Evolutionary conservation across 2,888 invertebrate species (phyloP).

Genomic region (Monoplex corrugatus): DNA sequence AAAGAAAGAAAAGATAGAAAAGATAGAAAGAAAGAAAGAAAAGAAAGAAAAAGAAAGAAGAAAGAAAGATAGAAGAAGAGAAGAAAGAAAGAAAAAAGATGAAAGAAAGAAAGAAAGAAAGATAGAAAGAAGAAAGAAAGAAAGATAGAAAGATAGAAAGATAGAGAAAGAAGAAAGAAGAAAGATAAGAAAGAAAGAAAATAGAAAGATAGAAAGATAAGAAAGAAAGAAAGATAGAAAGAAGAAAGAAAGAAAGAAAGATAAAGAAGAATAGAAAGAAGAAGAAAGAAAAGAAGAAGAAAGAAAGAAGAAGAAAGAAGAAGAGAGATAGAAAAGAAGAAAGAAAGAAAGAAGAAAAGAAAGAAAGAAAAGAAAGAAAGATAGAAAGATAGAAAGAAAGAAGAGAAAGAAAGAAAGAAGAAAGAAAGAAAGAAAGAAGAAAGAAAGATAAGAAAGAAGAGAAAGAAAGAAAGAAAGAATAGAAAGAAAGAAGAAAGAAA

Average conservation of each 20-base stretch:
- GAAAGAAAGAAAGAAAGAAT: not conserved
- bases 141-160: not conserved
- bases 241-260: too few species aligned
- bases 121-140: too few species aligned
- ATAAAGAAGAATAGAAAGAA: not conserved
- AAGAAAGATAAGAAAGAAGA: not conserved
- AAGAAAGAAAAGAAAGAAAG: not conserved
- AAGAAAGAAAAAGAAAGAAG: not conserved
- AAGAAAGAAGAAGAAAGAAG: not conserved
- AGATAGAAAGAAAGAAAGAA: not conserved
- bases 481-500: not conserved
- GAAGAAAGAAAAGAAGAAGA: not conserved
- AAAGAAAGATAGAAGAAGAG: not conserved
- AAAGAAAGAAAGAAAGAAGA: not conserved
- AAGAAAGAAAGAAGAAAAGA: slow-evolving; percentile 6
- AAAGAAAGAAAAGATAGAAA: too few species aligned
- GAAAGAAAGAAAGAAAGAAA: not conserved
- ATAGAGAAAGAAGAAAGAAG: not conserved
- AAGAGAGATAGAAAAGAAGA: not conserved
- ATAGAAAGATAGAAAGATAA: not conserved
- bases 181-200: not conserved
- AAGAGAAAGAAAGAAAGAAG: not conserved
- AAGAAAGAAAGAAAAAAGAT: not conserved
- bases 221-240: not conserved
- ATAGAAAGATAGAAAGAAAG: not conserved